Evolutionary conservation across 2,797 vertebrate genomes (phyloP), one percentile per base, ranked within the genome.

Genomic region (Podarcis siculus): DNA sequence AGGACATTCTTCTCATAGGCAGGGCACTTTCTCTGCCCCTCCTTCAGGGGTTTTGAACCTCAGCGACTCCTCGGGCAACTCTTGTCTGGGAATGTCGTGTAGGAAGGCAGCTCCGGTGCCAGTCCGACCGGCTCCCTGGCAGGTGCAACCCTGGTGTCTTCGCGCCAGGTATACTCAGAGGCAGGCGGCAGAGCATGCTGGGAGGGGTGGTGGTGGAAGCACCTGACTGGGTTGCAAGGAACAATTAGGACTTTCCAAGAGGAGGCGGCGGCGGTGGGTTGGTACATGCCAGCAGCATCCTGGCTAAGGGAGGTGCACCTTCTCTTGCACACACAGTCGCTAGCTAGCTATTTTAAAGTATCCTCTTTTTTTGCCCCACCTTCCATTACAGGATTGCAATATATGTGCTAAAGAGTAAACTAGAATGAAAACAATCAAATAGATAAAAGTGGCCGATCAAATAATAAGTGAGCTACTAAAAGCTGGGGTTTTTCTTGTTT

Each of bases 1-100:
- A 39, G 27, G n/a, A 80, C 42, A 89, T 85, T 76, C 78, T 81
- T 85, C 66, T 32, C 4, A 7, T 81, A 39, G 78, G 88, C 27
- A n/a, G 42, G 25, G 58, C 69, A 7, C 76, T 69, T 66, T 6
- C 32, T 45, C 35, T 21, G 9, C 64, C 80, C 82, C 32, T 55
- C 87, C 87, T 71, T 81, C 27, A 0, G 19, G 77, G 55, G 1
- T 39, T 49, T 30, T 49, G 58, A 80, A 66, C 83, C 78, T 79
- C 71, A 0, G 8, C 5, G 25, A 39, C 30, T 2, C 76, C 67
- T 79, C 78, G 73, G 9, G 25, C 49, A 32, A 49, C 80, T 42
- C 45, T 55, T 1, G 39, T 37, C 69, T 73, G 58, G 78, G 71
- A 73, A 67, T 8, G 17, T 8, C 2, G n/a, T 9, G 15, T 81